Base-by-base conservation (phyloP, 2,113 vertebrate species). In the Campylomormyrus numenius region DNA sequence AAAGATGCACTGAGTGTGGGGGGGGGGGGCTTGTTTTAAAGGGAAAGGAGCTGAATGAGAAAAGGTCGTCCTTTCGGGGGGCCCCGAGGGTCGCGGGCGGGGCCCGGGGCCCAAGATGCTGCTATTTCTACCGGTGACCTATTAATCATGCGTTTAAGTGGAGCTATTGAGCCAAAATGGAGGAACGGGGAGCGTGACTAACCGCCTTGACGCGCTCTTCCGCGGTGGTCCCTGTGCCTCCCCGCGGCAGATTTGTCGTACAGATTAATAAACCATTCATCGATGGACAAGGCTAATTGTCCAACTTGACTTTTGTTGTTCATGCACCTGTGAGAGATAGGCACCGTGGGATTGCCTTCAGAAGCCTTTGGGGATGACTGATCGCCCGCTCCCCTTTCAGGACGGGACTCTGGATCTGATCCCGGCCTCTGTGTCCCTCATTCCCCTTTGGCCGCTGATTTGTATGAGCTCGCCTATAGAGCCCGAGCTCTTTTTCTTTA, bases 81-180 rank as follows among this genome's bases (percentile, higher is more conserved):
- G 56, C 49, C 31, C 53, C n/a, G 39, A 4, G 74, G 70, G 62
- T 49, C 87, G 62, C 46, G 31, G 88, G 88, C 87, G 89, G 88
- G 19, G 91, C 27, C 89, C 53, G n/a, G 56, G 84, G 83, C 39
- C 89, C 66, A 50, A 92, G 94, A 96, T 94, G 94, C 94, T 93
- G 96, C 97, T 97, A 96, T 94, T 85, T 49, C 89, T 93, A 95
- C 96, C 74, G 97, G 95, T 97, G 97, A 98, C 97, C 97, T 96
- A 96, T 98, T 99, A 98, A 98, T 98, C 97, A 97, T 96, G 96
- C 96, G 96, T 98, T 98, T 98, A 97, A 97, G 97, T 96, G 96
- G 97, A 97, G 94, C 96, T 94, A 97, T 97, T 98, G 96, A 96
- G 93, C 94, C 94, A 93, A 95, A 96, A 97, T 95, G 95, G 96